These are phyloP conservation scores for Acanthosoma haemorrhoidale DNA, from an alignment of 2,888 invertebrate genomes.

Conservation along the genomic window DNA sequence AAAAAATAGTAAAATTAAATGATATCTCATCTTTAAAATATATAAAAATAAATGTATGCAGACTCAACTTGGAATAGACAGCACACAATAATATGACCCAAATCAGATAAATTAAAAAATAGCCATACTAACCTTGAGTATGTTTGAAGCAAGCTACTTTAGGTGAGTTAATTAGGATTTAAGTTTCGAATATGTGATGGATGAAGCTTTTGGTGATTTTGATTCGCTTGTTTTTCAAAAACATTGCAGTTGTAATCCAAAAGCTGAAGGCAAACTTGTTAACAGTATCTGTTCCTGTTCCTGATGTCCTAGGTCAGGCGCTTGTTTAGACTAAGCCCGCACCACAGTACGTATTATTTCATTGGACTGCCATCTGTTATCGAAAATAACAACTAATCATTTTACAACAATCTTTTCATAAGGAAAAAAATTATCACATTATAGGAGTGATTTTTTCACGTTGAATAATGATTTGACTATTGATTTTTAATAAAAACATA, in stretches of 20 bases:
- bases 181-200: background rate
- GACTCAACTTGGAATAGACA: too few relatives aligned
- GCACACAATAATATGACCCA: too few relatives aligned
- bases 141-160: background rate
- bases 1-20: background rate
- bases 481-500: too few relatives aligned
- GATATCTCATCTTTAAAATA: background rate
- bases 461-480: too few relatives aligned
- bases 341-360: background rate
- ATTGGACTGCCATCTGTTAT: background rate
- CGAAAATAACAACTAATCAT: background rate
- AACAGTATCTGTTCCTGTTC: background rate
- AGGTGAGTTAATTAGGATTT: background rate
- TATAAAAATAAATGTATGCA: background rate
- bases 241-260: conserved; percentile 1
- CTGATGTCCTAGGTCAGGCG: background rate
- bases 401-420: background rate
- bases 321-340: background rate
- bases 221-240: background rate
- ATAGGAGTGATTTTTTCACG: too few relatives aligned
- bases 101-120: background rate
- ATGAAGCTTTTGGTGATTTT: background rate
- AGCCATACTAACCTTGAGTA: background rate
- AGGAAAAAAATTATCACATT: too few relatives aligned
- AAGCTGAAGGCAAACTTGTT: background rate